These are phyloP conservation scores for Lagenorhynchus albirostris DNA, from an alignment of 2,113 vertebrate genomes.

Conservation along the genomic window DNA sequence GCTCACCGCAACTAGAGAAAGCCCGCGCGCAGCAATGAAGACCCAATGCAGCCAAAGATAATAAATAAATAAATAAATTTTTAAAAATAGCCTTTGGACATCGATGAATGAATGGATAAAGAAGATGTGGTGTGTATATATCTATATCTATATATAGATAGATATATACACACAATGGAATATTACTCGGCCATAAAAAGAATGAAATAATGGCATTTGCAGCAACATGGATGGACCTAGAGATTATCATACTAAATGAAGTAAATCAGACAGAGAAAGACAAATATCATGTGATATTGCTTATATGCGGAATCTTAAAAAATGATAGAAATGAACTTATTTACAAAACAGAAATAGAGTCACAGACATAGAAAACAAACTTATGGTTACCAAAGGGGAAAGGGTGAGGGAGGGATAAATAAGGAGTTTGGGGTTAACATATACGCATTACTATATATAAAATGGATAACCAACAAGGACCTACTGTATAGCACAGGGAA, in stretches of 20 bases:
- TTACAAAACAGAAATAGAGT: background rate
- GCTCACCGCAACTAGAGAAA: too few species aligned
- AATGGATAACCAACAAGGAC: background rate
- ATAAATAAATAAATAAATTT: too few species aligned
- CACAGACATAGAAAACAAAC: background rate
- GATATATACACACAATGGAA: fast-evolving
- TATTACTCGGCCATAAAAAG: background rate
- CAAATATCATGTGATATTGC: background rate
- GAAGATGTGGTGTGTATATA: background rate
- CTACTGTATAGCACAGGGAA: background rate
- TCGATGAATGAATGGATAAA: background rate
- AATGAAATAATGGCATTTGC: background rate
- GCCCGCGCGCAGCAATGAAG: fast-evolving
- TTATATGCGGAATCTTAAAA: background rate
- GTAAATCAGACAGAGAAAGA: background rate
- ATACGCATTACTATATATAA: background rate
- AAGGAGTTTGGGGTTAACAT: background rate
- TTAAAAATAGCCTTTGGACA: background rate
- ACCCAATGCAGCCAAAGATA: too few species aligned
- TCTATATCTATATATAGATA: background rate
- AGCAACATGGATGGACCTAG: background rate
- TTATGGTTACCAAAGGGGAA: background rate
- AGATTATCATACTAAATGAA: background rate
- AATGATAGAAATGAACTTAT: background rate
- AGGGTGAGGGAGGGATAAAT: background rate